Evolutionary conservation across 2,888 invertebrate species (phyloP).

Genomic region (Branchinecta sandiegonensis): DNA sequence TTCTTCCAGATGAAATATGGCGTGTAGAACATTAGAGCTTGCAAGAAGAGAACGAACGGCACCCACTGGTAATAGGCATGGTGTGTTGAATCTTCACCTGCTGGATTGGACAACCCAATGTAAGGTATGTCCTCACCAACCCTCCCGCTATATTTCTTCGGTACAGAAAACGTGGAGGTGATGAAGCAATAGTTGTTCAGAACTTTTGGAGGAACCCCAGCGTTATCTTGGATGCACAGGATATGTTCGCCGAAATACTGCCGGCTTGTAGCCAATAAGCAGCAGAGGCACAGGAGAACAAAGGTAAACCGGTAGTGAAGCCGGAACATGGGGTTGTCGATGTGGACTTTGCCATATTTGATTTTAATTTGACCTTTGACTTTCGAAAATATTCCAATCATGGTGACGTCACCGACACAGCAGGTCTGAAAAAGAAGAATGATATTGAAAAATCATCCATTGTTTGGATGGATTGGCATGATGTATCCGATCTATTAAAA

Average conservation of each 20-base stretch:
- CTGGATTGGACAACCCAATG: conserved; percentile 19
- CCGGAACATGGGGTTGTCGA: conserved; percentile 31
- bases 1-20: conserved; percentile 33
- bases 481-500: too few species aligned
- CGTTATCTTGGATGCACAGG: conserved; percentile 29
- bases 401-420: not conserved
- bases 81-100: conserved; percentile 29
- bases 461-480: too few species aligned
- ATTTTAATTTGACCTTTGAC: conserved; percentile 26
- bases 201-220: conserved; percentile 25
- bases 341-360: conserved; percentile 28
- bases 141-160: conserved; percentile 25
- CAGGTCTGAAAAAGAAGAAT: too few species aligned
- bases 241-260: conserved; percentile 32
- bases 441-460: too few species aligned
- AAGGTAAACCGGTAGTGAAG: conserved; percentile 31
- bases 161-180: conserved; percentile 29
- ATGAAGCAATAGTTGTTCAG: conserved; percentile 30
- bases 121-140: conserved; percentile 17
- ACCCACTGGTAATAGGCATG: conserved; percentile 41
- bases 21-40: conserved; percentile 32
- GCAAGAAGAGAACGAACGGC: conserved; percentile 33
- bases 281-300: conserved; percentile 29
- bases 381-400: conserved; percentile 23
- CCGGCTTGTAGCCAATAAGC: conserved; percentile 31